Evolutionary conservation across 1,140 invertebrate species (phyloP), one percentile per base, ranked within the genome.

Genomic region (Brachionus angularis): DNA sequence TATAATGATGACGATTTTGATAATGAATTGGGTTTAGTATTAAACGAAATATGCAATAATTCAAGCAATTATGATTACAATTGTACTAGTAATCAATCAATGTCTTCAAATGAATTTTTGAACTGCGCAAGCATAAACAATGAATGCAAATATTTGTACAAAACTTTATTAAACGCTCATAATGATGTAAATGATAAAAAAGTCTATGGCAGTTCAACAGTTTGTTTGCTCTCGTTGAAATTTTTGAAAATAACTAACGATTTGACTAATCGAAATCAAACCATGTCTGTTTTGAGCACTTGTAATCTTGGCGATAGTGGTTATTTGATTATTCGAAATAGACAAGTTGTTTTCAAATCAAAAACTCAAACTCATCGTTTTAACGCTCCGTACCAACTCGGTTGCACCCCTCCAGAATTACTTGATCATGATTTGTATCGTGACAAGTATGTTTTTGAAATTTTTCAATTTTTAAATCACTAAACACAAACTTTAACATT

Each of bases 231-330:
- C 29, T 42, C 67, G 5, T 27, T 70, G 4, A 58, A 58, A 34
- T 58, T 58, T 39, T 21, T 58, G 14, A 39, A 55, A 16, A 33
- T 55, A 7, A 16, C 52, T 5, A 55, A 55, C 10, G 31, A 16
- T 34, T 31, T 33, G 23, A 33, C 23, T 36, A 29, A 55, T 34
- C 12, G 23, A 34, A 18, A 29, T 44, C 23, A 5, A 18, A 61
- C 14, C 18, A 47, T 29, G 8, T 27, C 14, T 21, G 25, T 46
- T 14, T 50, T 67, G 25, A 50, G 67, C 75, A 89, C 93, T 5
- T 93, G 93, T 12, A 98, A 98, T 83, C 91, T 98, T 74, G 95
- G 95, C 14, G 95, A 98, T 82, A 96, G 92, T 78, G 95, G 94
- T n/a, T 97, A 93, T 80, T 87, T 97, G 79, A 87, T 97, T 36